Base-by-base conservation (phyloP, 2,797 vertebrate species). In the Loris lydekkerianus region DNA sequence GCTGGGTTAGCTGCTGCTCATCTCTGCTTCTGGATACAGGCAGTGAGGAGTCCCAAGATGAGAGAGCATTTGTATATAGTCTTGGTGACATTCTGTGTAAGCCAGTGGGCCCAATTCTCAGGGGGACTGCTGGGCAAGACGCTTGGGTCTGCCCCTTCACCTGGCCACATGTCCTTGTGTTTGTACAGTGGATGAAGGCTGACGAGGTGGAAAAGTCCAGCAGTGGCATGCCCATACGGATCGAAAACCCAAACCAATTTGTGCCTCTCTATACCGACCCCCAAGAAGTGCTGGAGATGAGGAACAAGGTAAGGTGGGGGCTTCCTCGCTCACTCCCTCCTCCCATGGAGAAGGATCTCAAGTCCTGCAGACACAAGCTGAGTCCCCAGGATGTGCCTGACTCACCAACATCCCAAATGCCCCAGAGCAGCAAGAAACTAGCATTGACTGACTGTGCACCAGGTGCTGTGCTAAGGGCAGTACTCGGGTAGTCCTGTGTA, bases 261-360 rank as follows among this genome's bases (percentile, higher is more conserved):
- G 99, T 99, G 97, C 99, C 99, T 95, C 99, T 99, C 95, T 99
- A 99, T 97, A 99, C 99, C 0, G 99, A 99, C 98, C 99, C 99
- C 1, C 99, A 99, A 97, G 99, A 99, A 98, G 99, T 99, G 96
- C 99, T 99, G 80, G 99, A 99, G 98, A 99, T 99, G 96, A 98
- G 99, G 91, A 99, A 99, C 98, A 99, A 99, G 99, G 99, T 99
- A 95, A 69, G 76, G 9, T 0, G 0, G 4, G 2, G 4, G 31
- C 58, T 46, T 2, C 5, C n/a, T 61, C 15, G 43, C 17, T 37
- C 0, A 0, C 70, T 23, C 1, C 23, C 34, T 10, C 0, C 8
- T 78, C 18, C 65, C 14, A n/a, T 2, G 2, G 56, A 29, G 23
- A 18, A 4, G 14, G 8, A 18, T 69, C 56, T 69, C 10, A 58